Evolutionary conservation across 2,888 invertebrate genomes (phyloP).

Genomic region (Galerucella nymphaeae): DNA sequence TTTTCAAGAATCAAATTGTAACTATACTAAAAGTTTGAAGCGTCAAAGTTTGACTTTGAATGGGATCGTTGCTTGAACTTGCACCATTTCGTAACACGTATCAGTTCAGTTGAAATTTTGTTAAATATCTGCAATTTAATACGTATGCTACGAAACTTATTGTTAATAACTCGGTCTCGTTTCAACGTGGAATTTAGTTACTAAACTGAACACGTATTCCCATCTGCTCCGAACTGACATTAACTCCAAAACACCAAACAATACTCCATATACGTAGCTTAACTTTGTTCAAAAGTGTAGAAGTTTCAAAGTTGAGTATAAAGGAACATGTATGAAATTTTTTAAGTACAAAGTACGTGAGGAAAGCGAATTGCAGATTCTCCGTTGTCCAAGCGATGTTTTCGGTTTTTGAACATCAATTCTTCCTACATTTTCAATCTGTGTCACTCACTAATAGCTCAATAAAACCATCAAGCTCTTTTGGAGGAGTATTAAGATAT

Average conservation of each 20-base stretch:
- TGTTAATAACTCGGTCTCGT: background rate
- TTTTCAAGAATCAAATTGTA: no score
- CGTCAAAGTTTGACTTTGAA: background rate
- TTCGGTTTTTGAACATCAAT: background rate
- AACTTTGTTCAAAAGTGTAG: conserved; percentile 7
- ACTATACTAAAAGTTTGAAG: background rate
- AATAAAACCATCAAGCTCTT: no score
- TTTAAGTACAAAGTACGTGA: background rate
- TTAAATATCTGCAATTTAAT: background rate
- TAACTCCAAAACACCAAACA: conserved; percentile 14
- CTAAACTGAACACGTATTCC: conserved; percentile 11
- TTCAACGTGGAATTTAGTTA: background rate
- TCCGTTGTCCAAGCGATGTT: background rate
- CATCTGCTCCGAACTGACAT: conserved; percentile 5
- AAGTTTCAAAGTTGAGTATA: conserved; percentile 6
- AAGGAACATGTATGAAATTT: background rate
- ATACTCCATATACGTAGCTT: conserved; percentile 15
- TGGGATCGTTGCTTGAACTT: background rate
- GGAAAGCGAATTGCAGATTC: background rate
- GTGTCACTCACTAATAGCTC: no score
- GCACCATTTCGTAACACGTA: background rate
- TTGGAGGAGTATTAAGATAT: no score
- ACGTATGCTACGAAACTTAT: conserved; percentile 2
- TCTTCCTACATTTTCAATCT: no score
- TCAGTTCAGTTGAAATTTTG: background rate